These are phyloP conservation scores for Drosophila athabasca DNA, from an alignment of 1,140 invertebrate genomes.

Conservation along the genomic window DNA sequence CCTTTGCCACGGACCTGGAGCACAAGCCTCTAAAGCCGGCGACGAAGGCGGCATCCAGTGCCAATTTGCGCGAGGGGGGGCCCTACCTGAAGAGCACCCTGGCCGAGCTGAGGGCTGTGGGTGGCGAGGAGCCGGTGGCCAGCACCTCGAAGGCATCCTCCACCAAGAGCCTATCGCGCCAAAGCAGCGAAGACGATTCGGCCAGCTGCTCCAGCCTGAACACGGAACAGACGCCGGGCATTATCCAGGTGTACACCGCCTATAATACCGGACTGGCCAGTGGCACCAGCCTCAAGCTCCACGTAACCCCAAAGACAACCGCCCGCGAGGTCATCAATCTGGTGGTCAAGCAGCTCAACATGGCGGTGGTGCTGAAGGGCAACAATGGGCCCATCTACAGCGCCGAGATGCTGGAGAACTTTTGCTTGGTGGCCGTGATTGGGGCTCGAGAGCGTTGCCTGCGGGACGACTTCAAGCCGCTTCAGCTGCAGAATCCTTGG, in stretches of 20 bases:
- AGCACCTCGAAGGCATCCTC: conserved; percentile 67
- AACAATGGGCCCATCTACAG: conserved; percentile 92
- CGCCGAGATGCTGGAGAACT: conserved; percentile 91
- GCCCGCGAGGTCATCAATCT: conserved; percentile 96
- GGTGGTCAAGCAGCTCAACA: conserved; percentile 96
- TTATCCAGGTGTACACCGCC: conserved; percentile 95
- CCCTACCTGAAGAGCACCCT: conserved; percentile 83
- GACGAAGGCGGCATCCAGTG: conserved; percentile 69
- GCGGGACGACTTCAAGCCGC: conserved; percentile 95
- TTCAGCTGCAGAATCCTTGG: conserved; percentile 97
- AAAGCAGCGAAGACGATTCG: conserved; percentile 76
- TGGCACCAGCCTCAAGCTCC: conserved; percentile 95
- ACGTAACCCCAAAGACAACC: conserved; percentile 95
- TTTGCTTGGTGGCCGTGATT: conserved; percentile 97
- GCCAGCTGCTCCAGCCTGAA: conserved; percentile 72
- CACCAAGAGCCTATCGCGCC: conserved; percentile 65
- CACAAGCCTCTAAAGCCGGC: conserved; percentile 64
- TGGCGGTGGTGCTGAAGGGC: conserved; percentile 92
- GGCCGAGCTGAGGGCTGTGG: conserved; percentile 65
- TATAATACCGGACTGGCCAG: conserved; percentile 96
- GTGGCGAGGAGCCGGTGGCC: conserved; percentile 54
- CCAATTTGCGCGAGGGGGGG: conserved; percentile 83
- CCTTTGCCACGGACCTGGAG: conserved; percentile 85
- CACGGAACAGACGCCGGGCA: conserved; percentile 84
- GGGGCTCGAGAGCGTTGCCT: conserved; percentile 95